Percentiles rank a stretch among this genome's conserved stretches.
phyloP scores from a whole-genome alignment of 2,888 invertebrate species.

The Dicycla oo region DNA sequence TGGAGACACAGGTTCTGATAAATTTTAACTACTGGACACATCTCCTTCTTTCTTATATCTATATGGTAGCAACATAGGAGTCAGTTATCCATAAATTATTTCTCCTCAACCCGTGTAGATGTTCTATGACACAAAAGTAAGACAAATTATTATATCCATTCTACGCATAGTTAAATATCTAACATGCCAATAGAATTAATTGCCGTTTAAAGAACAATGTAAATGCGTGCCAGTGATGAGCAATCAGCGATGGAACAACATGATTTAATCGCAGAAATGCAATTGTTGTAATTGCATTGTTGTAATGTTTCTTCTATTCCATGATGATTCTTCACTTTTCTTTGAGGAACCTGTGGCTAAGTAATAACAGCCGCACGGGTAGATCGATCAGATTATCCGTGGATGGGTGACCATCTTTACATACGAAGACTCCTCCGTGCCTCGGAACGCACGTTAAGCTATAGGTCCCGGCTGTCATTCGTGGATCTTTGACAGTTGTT shows the following conservation, averaged over 20 bases:
- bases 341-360: no score
- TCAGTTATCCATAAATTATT: not conserved
- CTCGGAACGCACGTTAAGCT: no score
- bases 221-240: constrained; percentile 33
- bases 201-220: constrained; percentile 18
- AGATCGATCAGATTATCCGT: no score
- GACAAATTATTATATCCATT: constrained; percentile 22
- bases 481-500: no score
- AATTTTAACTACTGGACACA: no score
- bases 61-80: not conserved
- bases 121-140: constrained; percentile 10
- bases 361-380: no score
- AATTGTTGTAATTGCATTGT: constrained; percentile 43
- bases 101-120: not conserved
- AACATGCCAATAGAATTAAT: constrained; percentile 43
- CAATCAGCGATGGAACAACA: constrained; percentile 22
- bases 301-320: constrained; percentile 30
- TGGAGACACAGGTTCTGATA: no score
- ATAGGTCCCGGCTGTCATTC: no score
- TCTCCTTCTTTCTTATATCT: no score
- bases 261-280: constrained; percentile 40
- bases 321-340: not conserved
- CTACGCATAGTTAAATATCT: constrained; percentile 23
- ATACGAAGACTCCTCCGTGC: no score
- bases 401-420: no score